Evolutionary conservation across 2,113 vertebrate species (phyloP).

Genomic region (Callocephalon fimbriatum): DNA sequence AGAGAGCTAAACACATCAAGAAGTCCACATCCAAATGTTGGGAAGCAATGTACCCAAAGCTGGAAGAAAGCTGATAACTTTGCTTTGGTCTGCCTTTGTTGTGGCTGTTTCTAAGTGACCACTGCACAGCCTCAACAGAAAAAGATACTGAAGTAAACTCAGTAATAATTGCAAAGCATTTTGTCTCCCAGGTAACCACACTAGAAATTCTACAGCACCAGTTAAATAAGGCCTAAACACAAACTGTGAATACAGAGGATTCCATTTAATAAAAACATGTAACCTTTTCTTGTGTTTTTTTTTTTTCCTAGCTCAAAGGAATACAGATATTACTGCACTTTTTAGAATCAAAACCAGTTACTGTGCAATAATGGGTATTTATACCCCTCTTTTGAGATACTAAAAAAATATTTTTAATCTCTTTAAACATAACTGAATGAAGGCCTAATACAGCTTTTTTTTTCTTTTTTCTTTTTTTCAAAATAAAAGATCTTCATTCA

Average conservation of each 20-base stretch:
- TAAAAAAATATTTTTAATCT: not conserved
- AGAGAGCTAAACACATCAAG: not conserved
- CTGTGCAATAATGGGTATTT: not conserved
- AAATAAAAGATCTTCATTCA: not conserved
- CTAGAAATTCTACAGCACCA: not conserved
- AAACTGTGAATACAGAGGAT: not conserved
- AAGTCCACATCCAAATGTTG: not conserved
- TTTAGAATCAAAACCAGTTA: not conserved
- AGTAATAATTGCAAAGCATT: not conserved
- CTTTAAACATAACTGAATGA: not conserved
- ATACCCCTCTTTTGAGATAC: not conserved
- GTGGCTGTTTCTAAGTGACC: not conserved
- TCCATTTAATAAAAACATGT: not conserved
- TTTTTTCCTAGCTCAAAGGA: not conserved
- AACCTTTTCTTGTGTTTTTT: not conserved
- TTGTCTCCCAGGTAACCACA: not conserved
- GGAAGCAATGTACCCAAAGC: not conserved
- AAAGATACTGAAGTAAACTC: not conserved
- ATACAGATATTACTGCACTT: not conserved
- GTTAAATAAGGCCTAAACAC: not conserved
- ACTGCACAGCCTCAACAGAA: not conserved
- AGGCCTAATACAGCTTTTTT: not conserved
- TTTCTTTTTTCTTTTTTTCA: rapidly evolving
- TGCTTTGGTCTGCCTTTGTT: not conserved
- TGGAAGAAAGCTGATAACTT: not conserved